Conservation (phyloP, 2,888 invertebrate genomes). For the Cosmopolites sordidus region DNA sequence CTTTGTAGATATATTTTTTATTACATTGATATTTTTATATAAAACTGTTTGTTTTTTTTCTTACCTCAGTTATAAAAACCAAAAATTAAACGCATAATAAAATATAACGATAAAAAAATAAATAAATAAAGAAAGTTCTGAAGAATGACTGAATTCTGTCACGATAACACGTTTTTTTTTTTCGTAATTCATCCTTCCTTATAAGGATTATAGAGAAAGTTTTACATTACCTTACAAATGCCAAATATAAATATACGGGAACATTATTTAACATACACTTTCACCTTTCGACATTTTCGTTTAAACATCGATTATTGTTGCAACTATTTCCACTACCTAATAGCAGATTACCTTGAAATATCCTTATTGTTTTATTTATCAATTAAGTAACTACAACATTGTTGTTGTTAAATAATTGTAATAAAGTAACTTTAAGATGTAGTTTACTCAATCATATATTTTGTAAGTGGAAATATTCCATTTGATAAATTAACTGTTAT, state of each 20-base stretch:
- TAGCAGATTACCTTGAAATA: no score
- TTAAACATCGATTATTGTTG: background rate
- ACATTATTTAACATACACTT: background rate
- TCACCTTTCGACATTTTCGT: background rate
- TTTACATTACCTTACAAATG: background rate
- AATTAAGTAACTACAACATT: no score
- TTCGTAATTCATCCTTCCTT: slow-evolving; percentile 6
- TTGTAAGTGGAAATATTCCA: no score
- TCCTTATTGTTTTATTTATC: no score
- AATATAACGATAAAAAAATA: background rate
- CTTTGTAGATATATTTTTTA: slow-evolving; percentile 11
- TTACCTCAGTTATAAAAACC: background rate
- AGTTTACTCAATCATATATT: no score
- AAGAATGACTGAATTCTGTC: background rate
- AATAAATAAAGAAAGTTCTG: slow-evolving; percentile 7
- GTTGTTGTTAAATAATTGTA: no score
- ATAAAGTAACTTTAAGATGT: no score
- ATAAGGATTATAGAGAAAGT: slow-evolving; percentile 11
- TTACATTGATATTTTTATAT: slow-evolving; percentile 9
- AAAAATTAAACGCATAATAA: background rate
- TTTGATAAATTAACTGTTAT: no score
- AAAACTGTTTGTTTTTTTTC: background rate
- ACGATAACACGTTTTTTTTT: background rate
- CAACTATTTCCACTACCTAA: background rate
- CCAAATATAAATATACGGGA: background rate